These are phyloP conservation scores for Branchinecta lindahli DNA, from an alignment of 1,140 invertebrate genomes.

Conservation along the genomic window DNA sequence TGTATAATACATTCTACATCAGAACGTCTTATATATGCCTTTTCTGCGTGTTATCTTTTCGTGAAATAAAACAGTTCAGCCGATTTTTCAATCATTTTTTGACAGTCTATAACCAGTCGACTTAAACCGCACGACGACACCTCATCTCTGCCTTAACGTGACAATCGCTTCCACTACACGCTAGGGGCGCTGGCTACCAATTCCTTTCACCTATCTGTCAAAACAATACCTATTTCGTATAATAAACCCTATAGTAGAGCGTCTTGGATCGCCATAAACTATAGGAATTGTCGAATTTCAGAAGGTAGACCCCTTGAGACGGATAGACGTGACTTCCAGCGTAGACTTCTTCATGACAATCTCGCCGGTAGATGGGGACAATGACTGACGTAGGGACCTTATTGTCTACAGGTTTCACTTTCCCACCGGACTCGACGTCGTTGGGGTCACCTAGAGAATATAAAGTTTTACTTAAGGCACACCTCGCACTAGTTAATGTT, in stretches of 20 bases:
- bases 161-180: no score
- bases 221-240: conserved; percentile 40
- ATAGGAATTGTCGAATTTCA: conserved; percentile 99
- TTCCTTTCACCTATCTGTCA: not conserved
- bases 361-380: conserved; percentile 83
- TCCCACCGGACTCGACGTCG: conserved; percentile 13
- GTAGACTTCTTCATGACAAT: conserved; percentile 92
- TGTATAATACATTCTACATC: no score
- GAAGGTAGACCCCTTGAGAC: conserved; percentile 86
- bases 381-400: conserved; percentile 54
- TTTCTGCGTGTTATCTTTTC: no score
- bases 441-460: conserved; percentile 17
- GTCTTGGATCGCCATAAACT: conserved; percentile 98
- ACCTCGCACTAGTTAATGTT: no score
- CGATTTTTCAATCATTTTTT: no score
- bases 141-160: no score
- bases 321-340: conserved; percentile 93
- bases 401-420: conserved; percentile 22
- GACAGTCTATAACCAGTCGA: no score
- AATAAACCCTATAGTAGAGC: conserved; percentile 95
- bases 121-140: no score
- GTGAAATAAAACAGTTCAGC: no score
- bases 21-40: no score
- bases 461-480: not conserved
- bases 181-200: no score